Evolutionary conservation across 2,888 invertebrate genomes (phyloP).

Genomic region (Macropis europaea): DNA sequence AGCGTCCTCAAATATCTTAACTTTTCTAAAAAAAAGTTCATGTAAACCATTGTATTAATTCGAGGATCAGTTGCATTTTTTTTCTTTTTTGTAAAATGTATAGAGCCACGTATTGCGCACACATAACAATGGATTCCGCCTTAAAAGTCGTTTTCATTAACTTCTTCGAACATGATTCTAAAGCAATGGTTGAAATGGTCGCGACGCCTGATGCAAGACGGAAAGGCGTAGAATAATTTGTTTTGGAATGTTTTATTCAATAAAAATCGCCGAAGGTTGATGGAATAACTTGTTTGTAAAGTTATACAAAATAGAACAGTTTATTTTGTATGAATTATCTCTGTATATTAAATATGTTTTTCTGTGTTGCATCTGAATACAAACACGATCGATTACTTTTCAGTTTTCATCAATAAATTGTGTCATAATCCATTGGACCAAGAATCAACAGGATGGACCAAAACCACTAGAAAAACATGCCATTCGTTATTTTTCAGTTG

Average conservation of each 20-base stretch:
- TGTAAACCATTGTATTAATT: neutral
- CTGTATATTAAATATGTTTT: slow-evolving; percentile 7
- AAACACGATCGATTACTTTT: neutral
- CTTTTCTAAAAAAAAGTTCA: neutral
- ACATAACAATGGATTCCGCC: slow-evolving; percentile 9
- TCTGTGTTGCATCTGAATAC: neutral
- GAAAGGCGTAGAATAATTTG: no score
- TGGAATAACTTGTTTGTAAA: no score
- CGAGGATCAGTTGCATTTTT: neutral
- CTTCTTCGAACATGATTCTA: neutral
- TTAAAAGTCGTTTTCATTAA: neutral
- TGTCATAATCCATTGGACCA: neutral
- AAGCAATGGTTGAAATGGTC: no score
- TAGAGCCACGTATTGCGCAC: slow-evolving; percentile 1
- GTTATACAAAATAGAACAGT: slow-evolving; percentile 12
- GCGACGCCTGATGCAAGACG: no score
- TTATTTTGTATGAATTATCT: slow-evolving; percentile 20
- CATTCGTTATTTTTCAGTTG: slow-evolving; percentile 6
- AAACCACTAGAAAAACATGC: neutral
- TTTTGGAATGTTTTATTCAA: no score
- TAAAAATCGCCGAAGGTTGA: no score
- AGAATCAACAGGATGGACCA: slow-evolving; percentile 4
- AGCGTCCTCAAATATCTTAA: neutral
- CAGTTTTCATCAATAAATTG: neutral
- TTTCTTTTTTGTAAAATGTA: slow-evolving; percentile 9